Conservation (phyloP, 1,140 invertebrate genomes). For the Ganaspis sp. region DNA sequence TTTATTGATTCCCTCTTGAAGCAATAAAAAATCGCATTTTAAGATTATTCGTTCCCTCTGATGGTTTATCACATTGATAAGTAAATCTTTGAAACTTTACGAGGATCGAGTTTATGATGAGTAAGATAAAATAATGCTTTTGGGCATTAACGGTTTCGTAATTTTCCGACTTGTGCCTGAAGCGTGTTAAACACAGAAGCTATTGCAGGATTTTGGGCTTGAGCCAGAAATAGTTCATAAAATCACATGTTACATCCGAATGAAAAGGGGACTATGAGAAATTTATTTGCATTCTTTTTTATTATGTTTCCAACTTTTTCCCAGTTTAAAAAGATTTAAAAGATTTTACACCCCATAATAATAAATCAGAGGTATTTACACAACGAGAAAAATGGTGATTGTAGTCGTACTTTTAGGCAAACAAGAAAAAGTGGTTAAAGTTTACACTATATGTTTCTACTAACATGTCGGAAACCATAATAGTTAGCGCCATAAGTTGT, state of each 20-base stretch:
- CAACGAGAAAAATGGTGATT: too few relatives aligned
- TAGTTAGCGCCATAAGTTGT: too few relatives aligned
- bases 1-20: neutral
- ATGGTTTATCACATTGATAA: neutral
- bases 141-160: neutral
- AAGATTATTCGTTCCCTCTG: neutral
- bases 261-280: neutral
- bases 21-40: neutral
- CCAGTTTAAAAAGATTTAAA: neutral
- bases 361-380: too few relatives aligned
- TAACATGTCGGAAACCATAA: too few relatives aligned
- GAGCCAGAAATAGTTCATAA: neutral
- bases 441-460: too few relatives aligned
- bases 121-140: constrained; percentile 1
- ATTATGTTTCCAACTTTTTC: neutral
- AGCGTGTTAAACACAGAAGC: neutral
- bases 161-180: neutral
- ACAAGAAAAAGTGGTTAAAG: too few relatives aligned
- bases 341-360: too few relatives aligned
- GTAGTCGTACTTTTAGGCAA: too few relatives aligned
- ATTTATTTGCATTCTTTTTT: neutral
- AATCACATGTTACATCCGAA: neutral
- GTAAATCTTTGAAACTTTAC: neutral
- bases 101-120: neutral
- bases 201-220: neutral